phyloP scores from a whole-genome alignment of 2,888 invertebrate genomes.

The Pseudeuparius sepicola region DNA sequence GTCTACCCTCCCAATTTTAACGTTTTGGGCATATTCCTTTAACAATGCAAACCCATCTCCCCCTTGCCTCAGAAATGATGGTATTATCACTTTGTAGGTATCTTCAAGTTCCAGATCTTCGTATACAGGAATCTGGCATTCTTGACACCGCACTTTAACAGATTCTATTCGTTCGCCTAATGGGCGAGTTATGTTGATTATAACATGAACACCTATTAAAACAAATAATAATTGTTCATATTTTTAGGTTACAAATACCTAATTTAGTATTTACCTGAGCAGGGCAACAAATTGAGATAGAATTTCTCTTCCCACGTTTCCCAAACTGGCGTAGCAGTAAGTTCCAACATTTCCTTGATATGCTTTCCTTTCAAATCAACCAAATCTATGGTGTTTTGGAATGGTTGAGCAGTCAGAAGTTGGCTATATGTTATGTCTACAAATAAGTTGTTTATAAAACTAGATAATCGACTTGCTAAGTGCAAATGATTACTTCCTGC shows the following conservation, averaged over 20 bases:
- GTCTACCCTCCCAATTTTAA: constrained; percentile 42
- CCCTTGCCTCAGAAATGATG: constrained; percentile 50
- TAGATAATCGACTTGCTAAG: too few relatives aligned
- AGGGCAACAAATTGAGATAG: constrained; percentile 49
- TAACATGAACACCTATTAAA: constrained; percentile 52
- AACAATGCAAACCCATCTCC: constrained; percentile 57
- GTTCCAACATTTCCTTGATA: constrained; percentile 53
- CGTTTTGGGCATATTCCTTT: constrained; percentile 42
- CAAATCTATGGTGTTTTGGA: constrained; percentile 63
- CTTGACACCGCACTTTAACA: constrained; percentile 48
- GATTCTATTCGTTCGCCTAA: constrained; percentile 49
- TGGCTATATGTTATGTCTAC: constrained; percentile 66
- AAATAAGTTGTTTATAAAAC: too few relatives aligned
- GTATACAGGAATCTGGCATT: constrained; percentile 55
- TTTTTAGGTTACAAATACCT: too few relatives aligned
- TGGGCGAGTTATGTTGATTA: constrained; percentile 51
- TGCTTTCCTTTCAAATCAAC: constrained; percentile 58
- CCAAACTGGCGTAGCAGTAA: constrained; percentile 37
- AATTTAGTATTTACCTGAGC: constrained; percentile 42
- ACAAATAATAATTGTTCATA: too few relatives aligned
- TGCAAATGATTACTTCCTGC: constrained; percentile 54
- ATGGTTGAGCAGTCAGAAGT: constrained; percentile 60
- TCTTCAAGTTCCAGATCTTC: constrained; percentile 45
- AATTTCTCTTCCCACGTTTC: constrained; percentile 41
- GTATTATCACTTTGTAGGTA: constrained; percentile 52